A percentile compares a stretch with the other conserved stretches of the same genome.
Evolutionary conservation across 92 coral and sea anemone genomes (phyloP).

Genomic region (Epizoanthus stellaris): DNA sequence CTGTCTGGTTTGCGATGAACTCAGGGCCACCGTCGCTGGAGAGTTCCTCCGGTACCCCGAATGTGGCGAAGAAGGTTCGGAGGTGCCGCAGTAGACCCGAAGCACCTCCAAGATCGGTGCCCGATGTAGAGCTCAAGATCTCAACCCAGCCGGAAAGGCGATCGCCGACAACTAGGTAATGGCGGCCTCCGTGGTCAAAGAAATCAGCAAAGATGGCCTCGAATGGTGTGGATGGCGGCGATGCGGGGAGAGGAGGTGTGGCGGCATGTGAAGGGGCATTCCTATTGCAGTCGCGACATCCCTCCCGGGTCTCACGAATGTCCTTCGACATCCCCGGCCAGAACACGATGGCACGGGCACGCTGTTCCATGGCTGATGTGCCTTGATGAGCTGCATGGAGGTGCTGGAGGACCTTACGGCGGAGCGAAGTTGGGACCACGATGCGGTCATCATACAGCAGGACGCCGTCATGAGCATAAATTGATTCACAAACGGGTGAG

Average conservation of each 20-base stretch:
- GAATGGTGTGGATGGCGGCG: conserved; percentile 46
- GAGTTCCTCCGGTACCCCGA: no score
- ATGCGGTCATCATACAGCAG: no score
- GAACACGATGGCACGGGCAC: conserved; percentile 32
- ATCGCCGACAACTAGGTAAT: conserved; percentile 66
- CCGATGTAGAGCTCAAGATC: no score
- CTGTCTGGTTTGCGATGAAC: no score
- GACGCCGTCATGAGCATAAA: no score
- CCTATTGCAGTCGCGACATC: conserved; percentile 50
- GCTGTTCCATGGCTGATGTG: conserved; percentile 25
- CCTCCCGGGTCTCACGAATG: conserved; percentile 37
- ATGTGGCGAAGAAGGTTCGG: no score
- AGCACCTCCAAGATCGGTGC: no score
- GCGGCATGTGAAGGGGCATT: conserved; percentile 52
- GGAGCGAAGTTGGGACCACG: no score
- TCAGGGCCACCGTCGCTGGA: no score
- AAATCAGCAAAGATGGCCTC: conserved; percentile 51
- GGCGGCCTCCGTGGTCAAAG: conserved; percentile 54
- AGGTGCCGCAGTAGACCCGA: no score
- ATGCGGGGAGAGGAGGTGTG: conserved; percentile 34
- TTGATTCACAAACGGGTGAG: neutral
- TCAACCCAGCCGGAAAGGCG: no score
- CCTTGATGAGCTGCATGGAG: conserved; percentile 30
- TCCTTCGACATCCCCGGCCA: conserved; percentile 59
- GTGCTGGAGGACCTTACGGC: neutral